Evolutionary conservation across 2,797 vertebrate species (phyloP).

Genomic region (Hippoglossus hippoglossus): DNA sequence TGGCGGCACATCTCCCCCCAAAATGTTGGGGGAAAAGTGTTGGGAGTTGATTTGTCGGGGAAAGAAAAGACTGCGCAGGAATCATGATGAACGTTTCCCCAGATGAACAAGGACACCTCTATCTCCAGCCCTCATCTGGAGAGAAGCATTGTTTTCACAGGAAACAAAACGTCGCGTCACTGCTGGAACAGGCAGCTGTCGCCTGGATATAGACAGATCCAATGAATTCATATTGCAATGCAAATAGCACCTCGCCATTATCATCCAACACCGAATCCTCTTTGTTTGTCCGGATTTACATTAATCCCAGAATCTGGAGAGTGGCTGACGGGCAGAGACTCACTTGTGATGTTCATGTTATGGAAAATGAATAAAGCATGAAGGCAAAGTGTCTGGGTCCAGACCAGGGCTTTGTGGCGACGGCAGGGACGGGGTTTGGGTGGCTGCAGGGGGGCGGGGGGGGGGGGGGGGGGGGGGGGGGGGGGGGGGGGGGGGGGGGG

Average conservation of each 20-base stretch:
- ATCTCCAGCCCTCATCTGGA: conserved; percentile 54
- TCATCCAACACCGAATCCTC: conserved; percentile 46
- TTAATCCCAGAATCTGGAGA: conserved; percentile 60
- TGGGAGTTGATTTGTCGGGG: conserved; percentile 61
- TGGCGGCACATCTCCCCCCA: conserved; percentile 7
- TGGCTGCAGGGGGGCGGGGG: conserved; percentile 4
- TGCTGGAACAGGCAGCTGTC: conserved; percentile 38
- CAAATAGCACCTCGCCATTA: conserved; percentile 66
- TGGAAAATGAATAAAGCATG: conserved; percentile 77
- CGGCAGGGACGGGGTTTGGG: conserved; percentile 23
- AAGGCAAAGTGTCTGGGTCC: conserved; percentile 65
- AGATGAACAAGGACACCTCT: conserved; percentile 70
- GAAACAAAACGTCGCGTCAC: conserved; percentile 53
- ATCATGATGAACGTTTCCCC: conserved; percentile 66
- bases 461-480: neutral
- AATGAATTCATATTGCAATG: conserved; percentile 67
- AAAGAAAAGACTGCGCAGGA: conserved; percentile 34
- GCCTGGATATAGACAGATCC: conserved; percentile 28
- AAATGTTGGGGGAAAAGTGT: conserved; percentile 59
- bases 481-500: neutral
- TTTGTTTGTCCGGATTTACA: conserved; percentile 71
- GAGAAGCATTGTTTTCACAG: conserved; percentile 32
- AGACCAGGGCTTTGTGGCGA: conserved; percentile 42
- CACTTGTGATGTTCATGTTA: conserved; percentile 63
- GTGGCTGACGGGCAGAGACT: conserved; percentile 54